Conservation (phyloP, 2,888 invertebrate genomes). For the Hofmannophila pseudospretella region DNA sequence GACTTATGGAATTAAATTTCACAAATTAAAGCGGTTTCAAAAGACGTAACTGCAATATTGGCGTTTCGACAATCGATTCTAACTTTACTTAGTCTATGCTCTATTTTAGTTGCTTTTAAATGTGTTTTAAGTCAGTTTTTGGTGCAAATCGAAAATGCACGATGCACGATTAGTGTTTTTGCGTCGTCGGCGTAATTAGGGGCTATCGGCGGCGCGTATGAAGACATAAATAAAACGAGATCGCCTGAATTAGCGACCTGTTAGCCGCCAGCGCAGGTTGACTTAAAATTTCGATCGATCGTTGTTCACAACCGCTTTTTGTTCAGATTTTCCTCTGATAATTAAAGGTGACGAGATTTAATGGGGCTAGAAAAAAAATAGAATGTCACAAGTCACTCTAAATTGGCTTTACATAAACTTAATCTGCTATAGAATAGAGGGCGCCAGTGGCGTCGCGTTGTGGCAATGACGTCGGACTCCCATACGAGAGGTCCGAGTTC, state of each 20-base stretch:
- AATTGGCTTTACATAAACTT: too few relatives aligned
- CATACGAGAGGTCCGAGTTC: too few relatives aligned
- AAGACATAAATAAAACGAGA: slow-evolving; percentile 75
- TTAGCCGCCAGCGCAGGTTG: slow-evolving; percentile 35
- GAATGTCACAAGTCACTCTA: too few relatives aligned
- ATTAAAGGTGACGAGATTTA: too few relatives aligned
- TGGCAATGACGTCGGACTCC: too few relatives aligned
- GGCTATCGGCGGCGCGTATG: slow-evolving; percentile 74
- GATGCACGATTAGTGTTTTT: slow-evolving; percentile 75
- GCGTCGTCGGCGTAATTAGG: slow-evolving; percentile 69
- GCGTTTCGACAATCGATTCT: too few relatives aligned
- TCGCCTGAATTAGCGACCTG: slow-evolving; percentile 57
- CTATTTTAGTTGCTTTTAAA: background rate
- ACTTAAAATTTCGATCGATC: slow-evolving; percentile 63
- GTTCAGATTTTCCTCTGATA: background rate
- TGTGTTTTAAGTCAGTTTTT: background rate
- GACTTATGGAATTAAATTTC: background rate
- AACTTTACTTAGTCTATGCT: too few relatives aligned
- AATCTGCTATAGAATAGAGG: too few relatives aligned
- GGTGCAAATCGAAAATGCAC: slow-evolving; percentile 25
- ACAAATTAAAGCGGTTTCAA: slow-evolving; percentile 2
- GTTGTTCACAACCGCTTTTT: slow-evolving; percentile 31
- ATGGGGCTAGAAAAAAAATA: too few relatives aligned
- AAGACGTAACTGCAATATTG: slow-evolving; percentile 12
- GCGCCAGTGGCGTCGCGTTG: too few relatives aligned